Conservation (phyloP, 2,797 vertebrate species). For the Urocyon cinereoargenteus region DNA sequence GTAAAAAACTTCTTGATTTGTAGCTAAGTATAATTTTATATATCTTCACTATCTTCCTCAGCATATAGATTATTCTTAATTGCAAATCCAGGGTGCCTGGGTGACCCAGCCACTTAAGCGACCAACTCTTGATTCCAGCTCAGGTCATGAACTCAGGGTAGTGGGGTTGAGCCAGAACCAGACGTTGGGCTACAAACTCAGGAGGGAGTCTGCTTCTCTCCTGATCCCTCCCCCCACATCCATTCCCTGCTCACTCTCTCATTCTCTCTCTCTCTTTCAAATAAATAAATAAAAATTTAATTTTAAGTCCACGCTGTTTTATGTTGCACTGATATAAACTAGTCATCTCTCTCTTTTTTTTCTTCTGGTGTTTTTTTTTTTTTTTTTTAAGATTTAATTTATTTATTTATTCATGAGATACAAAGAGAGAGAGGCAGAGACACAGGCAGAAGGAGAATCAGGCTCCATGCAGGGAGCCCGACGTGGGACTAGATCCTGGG, state of each 20-base stretch:
- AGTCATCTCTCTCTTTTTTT: neutral
- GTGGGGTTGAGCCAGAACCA: neutral
- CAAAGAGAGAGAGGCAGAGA: no score
- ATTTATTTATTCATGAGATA: no score
- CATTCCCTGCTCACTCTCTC: neutral
- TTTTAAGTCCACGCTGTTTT: neutral
- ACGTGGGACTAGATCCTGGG: no score
- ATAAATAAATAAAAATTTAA: neutral
- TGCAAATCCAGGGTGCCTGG: neutral
- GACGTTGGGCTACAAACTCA: neutral
- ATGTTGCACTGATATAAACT: neutral
- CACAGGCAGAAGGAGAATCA: no score
- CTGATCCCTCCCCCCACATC: neutral
- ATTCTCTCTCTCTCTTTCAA: neutral
- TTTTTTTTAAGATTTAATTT: no score
- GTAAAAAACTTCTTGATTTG: neutral
- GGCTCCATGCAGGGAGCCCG: no score
- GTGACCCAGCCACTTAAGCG: neutral
- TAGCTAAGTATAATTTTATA: neutral
- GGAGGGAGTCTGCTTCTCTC: neutral
- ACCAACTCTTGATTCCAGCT: neutral
- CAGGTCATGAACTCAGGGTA: neutral
- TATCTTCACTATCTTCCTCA: neutral
- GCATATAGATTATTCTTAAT: neutral
- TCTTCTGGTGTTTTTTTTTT: neutral